Evolutionary conservation across 1,140 invertebrate genomes (phyloP).

Genomic region (Proctacanthus coquilletti): DNA sequence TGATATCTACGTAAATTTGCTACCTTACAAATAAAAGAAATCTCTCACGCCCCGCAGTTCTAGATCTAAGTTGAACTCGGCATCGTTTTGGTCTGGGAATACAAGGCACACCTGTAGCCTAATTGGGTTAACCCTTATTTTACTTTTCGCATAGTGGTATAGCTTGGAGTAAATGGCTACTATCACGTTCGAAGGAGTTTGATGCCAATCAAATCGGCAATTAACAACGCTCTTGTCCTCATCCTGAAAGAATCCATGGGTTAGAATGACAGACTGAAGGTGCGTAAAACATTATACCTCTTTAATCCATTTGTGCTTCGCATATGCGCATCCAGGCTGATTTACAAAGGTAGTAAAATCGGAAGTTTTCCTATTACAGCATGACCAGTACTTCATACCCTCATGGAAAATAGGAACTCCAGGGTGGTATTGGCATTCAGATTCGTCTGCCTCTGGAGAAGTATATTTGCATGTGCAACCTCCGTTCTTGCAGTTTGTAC

Average conservation of each 20-base stretch:
- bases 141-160: constrained; percentile 60
- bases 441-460: constrained; percentile 45
- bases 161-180: constrained; percentile 84
- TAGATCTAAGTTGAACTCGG: constrained; percentile 61
- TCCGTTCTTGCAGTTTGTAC: constrained; percentile 78
- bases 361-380: constrained; percentile 82
- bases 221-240: constrained; percentile 34
- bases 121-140: constrained; percentile 72
- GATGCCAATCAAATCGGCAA: constrained; percentile 88
- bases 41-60: constrained; percentile 69
- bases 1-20: constrained; percentile 2
- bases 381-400: constrained; percentile 96
- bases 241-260: constrained; percentile 10
- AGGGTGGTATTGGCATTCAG: constrained; percentile 68
- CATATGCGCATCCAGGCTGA: constrained; percentile 71
- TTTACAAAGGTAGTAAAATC: constrained; percentile 86
- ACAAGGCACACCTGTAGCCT: constrained; percentile 57
- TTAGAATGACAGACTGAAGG: background rate
- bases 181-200: constrained; percentile 66
- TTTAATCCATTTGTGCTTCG: constrained; percentile 76
- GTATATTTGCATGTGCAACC: constrained; percentile 62
- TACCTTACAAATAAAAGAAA: constrained; percentile 6
- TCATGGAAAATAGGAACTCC: constrained; percentile 94
- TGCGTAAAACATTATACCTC: too few relatives aligned
- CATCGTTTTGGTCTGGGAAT: constrained; percentile 61